Evolutionary conservation across 23 tunicate genomes (phyloP).

Genomic region (Styela clava): DNA sequence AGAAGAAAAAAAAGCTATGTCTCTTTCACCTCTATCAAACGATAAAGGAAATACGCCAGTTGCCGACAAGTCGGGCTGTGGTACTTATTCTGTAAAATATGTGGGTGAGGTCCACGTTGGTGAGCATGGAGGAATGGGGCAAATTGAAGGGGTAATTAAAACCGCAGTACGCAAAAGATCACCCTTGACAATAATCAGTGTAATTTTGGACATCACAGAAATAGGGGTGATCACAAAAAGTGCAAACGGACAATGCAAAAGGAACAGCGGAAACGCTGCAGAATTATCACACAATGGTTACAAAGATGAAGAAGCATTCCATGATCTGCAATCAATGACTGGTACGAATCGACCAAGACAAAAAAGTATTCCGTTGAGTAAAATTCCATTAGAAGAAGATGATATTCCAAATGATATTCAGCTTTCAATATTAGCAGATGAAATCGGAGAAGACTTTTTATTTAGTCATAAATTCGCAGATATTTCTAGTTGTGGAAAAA

Average conservation of each 20-base stretch:
- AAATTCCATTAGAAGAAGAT: not conserved
- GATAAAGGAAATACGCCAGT: conserved; percentile 57
- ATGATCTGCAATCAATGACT: not conserved
- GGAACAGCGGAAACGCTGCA: not conserved
- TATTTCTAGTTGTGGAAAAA: conserved; percentile 85
- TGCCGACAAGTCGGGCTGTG: conserved; percentile 47
- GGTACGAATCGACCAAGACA: not conserved
- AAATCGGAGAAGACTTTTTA: conserved; percentile 1
- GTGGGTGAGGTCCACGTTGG: conserved; percentile 76
- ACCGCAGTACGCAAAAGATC: conserved; percentile 33
- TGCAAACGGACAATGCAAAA: not conserved
- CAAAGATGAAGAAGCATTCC: not conserved
- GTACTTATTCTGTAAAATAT: conserved; percentile 42
- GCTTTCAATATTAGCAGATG: not conserved
- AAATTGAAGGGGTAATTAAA: conserved; percentile 62
- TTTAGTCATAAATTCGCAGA: conserved; percentile 87
- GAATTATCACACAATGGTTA: not conserved
- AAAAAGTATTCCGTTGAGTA: not conserved
- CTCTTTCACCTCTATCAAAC: conserved; percentile 27
- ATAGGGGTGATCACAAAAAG: conserved; percentile 48
- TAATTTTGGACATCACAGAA: conserved; percentile 56
- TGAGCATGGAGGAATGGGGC: conserved; percentile 60
- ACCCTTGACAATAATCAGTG: conserved; percentile 38
- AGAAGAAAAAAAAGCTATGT: conserved; percentile 33
- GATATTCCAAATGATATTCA: not conserved